Evolutionary conservation across 2,113 vertebrate genomes (phyloP), one percentile per base, ranked within the genome.

Genomic region (Hiodon alosoides): DNA sequence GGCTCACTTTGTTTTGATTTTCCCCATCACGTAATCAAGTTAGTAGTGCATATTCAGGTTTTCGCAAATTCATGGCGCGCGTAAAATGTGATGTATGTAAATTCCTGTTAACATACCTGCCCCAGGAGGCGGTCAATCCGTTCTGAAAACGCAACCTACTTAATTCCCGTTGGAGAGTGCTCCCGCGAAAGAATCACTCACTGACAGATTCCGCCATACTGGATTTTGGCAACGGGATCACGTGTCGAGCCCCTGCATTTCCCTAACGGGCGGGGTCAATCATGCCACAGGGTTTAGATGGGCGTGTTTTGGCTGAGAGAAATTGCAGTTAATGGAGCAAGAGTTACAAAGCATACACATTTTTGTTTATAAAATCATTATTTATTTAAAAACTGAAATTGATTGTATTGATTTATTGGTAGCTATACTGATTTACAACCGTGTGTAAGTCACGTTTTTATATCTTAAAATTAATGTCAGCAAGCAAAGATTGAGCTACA

Each of bases 171-270:
- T 81, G 73, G 84, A 81, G 78, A 82, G 71, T 75, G 76, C 77
- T 57, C 78, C 50, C 78, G 75, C 66, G 57, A 76, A 31, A 76
- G 77, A 78, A 72, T 77, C 84, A 84, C 67, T 79, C 59, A 79
- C 76, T 70, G 77, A 76, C 54, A 82, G 74, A 78, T 79, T 88
- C 87, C 87, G 86, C 88, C 87, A 88, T 87, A 84, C 86, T 89
- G 89, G 83, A 78, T 78, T 16, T 75, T 83, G 82, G 80, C 65
- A 75, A 67, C 68, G 74, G 62, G 67, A 81, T 91, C 90, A 90
- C 89, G 87, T 91, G 90, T 83, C 82, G n/a, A 52, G 67, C 85
- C 69, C 81, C 84, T 62, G 85, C 67, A 67, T 84, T 87, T 87
- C 84, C 82, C 83, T 69, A 17, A 82, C 76, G 50, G 90, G 89